Base-by-base conservation (phyloP, 2,888 invertebrate species). In the Phalangium opilio region DNA sequence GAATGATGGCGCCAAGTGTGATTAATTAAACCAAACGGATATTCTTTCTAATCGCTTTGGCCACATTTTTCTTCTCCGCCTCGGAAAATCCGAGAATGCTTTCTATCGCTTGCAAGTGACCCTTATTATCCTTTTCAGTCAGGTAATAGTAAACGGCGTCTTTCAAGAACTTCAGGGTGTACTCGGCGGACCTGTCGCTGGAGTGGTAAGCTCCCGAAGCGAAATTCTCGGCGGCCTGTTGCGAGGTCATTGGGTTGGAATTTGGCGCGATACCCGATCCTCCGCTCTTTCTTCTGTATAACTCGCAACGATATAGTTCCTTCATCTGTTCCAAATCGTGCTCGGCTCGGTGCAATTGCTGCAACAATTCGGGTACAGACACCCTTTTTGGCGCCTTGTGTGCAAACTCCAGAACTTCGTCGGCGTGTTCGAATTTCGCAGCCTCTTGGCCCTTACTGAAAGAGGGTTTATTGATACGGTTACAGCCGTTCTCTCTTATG, bases 81-180 rank as follows among this genome's bases (percentile, higher is more conserved):
- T 82, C 79, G n/a, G 78, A 79, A 65, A 84, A 87, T 49, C 85
- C 85, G 58, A 90, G 73, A 61, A 90, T 89, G 65, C 86, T 89
- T 67, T 89, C 84, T 56, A 90, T 89, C 44, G 87, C 90, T 61
- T 78, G 78, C 50, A 90, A 73, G 64, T 90, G 90, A 59, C 81
- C 81, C 47, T 82, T 81, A 63, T 87, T 86, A 64, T 89, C 86
- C 58, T 79, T 81, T 64, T 89, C 87, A 2, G 87, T 83, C 49
- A 90, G 73, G 67, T 87, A 90, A 66, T 90, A 89, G 66, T 86
- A 90, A 61, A 90, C 77, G 45, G 90, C 89, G 52, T 89, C 89
- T 69, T 87, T 89, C 53, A 90, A 75, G 70, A 90, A 90, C 67
- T 86, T 85, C 61, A 90, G 71, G 17, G 86, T 87, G 56, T 89